Evolutionary conservation across 2,113 vertebrate genomes (phyloP), one percentile per base, ranked within the genome.

Genomic region (Siniperca chuatsi): DNA sequence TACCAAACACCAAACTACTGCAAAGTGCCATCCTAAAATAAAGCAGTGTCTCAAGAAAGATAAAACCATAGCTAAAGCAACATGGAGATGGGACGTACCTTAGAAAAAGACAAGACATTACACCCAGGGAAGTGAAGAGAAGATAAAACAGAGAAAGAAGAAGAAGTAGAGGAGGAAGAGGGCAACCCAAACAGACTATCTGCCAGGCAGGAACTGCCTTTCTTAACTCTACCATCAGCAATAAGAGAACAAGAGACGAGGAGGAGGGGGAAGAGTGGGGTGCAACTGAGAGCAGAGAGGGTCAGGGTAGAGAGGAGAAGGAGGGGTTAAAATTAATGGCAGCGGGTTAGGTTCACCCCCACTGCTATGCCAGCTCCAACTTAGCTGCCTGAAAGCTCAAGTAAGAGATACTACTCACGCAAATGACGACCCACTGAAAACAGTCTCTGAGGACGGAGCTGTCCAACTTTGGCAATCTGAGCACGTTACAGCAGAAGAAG

Each of bases 141-240:
- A 78, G 68, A 81, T 57, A 81, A 84, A 2, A 46, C 23, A 69
- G 42, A 75, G 62, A 44, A 71, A 64, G 65, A 67, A 82, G 25
- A 75, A 77, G 61, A 70, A 74, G 74, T 66, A 33, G 20, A 68
- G 15, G 73, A 79, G 78, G 79, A 87, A 88, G 82, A 90, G 62
- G 60, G n/a, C 73, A 85, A 89, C 77, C 75, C 72, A 92, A 91
- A 93, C 84, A 80, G 58, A 81, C 57, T 15, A 67, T 79, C 81
- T 82, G 79, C 84, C 88, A 89, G 87, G 78, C 90, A 92, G 93
- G 90, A 94, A 91, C 89, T 90, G 89, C 92, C 85, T 89, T 72
- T 90, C 92, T 90, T 90, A 91, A 91, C 94, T 93, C 66, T 84
- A 83, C 91, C 89, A 91, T 90, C 90, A 84, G 85, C 62, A 48